Base-by-base conservation (phyloP, 2,113 vertebrate species). In the Salvelinus namaycush region DNA sequence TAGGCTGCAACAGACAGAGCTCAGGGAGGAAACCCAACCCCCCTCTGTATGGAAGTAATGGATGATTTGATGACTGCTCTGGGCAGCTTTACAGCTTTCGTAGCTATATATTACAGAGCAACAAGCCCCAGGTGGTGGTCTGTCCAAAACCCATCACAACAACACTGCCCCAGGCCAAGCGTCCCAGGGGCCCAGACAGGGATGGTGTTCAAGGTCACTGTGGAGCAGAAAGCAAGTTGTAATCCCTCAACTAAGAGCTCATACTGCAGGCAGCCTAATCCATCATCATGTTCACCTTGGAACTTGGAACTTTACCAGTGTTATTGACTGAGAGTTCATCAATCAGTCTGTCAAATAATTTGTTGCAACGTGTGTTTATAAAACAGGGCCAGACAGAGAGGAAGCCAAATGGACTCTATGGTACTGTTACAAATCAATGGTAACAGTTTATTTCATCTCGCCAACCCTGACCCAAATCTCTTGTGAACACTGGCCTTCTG, bases 31-130 rank as follows among this genome's bases (percentile, higher is more conserved):
- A 68, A 24, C 39, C 71, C 11, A 48, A 44, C 26, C 79, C 75
- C 79, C 67, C 77, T 70, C 75, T 44, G 51, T 54, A 1, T n/a
- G 78, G 73, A 78, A 73, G 67, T 84, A 80, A 84, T 68, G 75
- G 86, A 87, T 84, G 80, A 87, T 86, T 82, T 82, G 79, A 84
- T 87, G 81, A 68, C 69, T 5, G 26, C 82, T 77, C 62, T 75
- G 75, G 75, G 85, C 76, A 27, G 76, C 76, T 76, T 74, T 84
- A 79, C 77, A 80, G 79, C 79, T 71, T 75, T 18, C 0, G 77
- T 54, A 16, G 77, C 81, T 82, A 60, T 86, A 87, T 77, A 83
- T 92, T 82, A 88, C 24, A 26, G 79, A 79, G 81, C 77, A 86
- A 82, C 79, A 78, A 85, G 81, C 70, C 68, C 79, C 71, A 39